Evolutionary conservation across 2,888 invertebrate species (phyloP), one percentile per base, ranked within the genome.

Genomic region (Ennomos erosarius): DNA sequence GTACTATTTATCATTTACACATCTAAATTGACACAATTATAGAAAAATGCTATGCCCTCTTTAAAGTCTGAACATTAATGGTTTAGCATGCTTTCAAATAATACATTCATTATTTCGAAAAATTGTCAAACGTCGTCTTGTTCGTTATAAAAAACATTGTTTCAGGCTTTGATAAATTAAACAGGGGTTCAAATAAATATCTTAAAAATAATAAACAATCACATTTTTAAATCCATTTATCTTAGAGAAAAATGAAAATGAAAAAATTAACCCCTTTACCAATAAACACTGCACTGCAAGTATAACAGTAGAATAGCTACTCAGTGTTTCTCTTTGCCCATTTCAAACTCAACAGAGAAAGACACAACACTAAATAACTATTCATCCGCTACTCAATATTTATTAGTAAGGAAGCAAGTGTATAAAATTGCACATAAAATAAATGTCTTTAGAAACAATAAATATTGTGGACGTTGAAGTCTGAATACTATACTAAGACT

Each of bases 151-250:
- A 55, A 66, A 67, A 59, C 55, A 39, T 62, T 36, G 48, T 56
- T n/a, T n/a, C n/a, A n/a, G n/a, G n/a, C n/a, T n/a, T n/a, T n/a
- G n/a, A n/a, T n/a, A n/a, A n/a, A n/a, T n/a, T n/a, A n/a, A n/a
- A n/a, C n/a, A n/a, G n/a, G n/a, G n/a, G n/a, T 46, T 49, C 57
- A 63, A 74, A 74, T 74, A 72, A 71, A 72, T 73, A 71, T 56
- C 66, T 70, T 71, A 69, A 48, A 55, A 67, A 66, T 62, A 63
- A 68, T 26, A 62, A 70, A 70, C 56, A 71, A 76, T 75, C 72
- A 73, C 74, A 70, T 70, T 55, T 36, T 71, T 64, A 70, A 75
- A 69, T 69, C 59, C 64, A 66, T 73, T 67, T 55, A 55, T 61
- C 69, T 69, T 67, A 65, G 39, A 68, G 55, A 50, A 62, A 65